Evolutionary conservation across 1,140 invertebrate species (phyloP), one percentile per base, ranked within the genome.

Genomic region (Caenorhabditis brenneri): DNA sequence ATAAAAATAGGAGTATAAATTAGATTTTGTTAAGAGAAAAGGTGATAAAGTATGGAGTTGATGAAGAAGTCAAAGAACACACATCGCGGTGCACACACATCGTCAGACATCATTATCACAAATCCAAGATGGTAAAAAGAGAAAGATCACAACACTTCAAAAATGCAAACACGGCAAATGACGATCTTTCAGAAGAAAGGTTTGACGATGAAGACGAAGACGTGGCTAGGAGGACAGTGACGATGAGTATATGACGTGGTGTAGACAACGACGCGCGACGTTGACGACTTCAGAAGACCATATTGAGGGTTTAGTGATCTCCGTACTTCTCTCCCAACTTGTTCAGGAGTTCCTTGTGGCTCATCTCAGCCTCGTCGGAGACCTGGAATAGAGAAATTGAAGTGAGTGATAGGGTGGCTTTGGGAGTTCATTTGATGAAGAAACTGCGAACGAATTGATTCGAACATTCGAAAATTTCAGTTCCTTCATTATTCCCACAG

Each of bases 301-400:
- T 36, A 7, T 36, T 10, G 51, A n/a, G 33, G 9, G 31, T 69
- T 87, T 85, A 90, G 83, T 90, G 91, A 84, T 90, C 89, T 24
- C 87, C 84, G 69, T 87, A 90, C 80, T 90, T 90, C 65, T 91
- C 88, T 48, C 48, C 90, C 22, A 90, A 82, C 60, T 88, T 88
- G 85, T 58, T 85, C n/a, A 90, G 80, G 60, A 90, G 80, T 49
- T 90, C 90, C 42, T 88, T 87, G 81, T 90, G 90, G 10, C 85
- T 79, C 79, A 90, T 91, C 84, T 90, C 89, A 0, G 88, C 87
- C 80, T 90, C 89, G 29, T 90, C 89, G 24, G 90, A 90, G 10
- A 89, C 88, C 88, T 89, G 65, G 55, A 89, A 80, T 24, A 86
- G 46, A 39, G 4, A 86, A 19, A 29, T 5, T 27, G n/a, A n/a